phyloP scores from a whole-genome alignment of 1,140 invertebrate genomes.

The Papilio aristodemus region DNA sequence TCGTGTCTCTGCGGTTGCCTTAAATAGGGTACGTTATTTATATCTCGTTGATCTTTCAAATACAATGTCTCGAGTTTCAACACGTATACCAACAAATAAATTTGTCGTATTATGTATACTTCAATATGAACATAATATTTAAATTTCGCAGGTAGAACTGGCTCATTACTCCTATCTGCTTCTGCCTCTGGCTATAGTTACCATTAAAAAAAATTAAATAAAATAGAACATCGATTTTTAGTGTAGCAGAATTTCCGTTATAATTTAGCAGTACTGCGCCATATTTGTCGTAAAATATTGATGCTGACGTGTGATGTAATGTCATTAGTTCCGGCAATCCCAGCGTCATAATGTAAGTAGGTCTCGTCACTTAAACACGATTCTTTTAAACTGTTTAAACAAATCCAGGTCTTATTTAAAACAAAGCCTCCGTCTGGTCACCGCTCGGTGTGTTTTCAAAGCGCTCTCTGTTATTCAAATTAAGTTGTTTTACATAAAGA shows the following conservation, averaged over 20 bases:
- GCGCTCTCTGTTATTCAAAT: conserved; percentile 14
- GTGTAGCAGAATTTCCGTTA: too few species aligned
- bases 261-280: neutral
- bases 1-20: neutral
- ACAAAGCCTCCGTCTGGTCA: neutral
- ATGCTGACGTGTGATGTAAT: neutral
- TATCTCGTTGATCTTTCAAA: neutral
- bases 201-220: too few species aligned
- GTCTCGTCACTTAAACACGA: neutral
- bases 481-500: conserved; percentile 10
- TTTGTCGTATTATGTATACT: neutral
- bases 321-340: conserved; percentile 14
- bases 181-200: too few species aligned
- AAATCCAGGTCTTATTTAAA: conserved; percentile 3
- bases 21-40: conserved; percentile 5
- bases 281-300: neutral
- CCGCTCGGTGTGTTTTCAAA: neutral
- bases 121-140: too few species aligned
- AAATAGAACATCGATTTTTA: too few species aligned
- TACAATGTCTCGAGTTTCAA: conserved; percentile 2
- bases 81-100: neutral
- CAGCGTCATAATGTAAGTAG: neutral
- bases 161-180: too few species aligned
- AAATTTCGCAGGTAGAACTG: too few species aligned
- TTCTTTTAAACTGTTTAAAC: neutral